phyloP scores from a whole-genome alignment of 2,113 vertebrate genomes.

The Phasianus colchicus region DNA sequence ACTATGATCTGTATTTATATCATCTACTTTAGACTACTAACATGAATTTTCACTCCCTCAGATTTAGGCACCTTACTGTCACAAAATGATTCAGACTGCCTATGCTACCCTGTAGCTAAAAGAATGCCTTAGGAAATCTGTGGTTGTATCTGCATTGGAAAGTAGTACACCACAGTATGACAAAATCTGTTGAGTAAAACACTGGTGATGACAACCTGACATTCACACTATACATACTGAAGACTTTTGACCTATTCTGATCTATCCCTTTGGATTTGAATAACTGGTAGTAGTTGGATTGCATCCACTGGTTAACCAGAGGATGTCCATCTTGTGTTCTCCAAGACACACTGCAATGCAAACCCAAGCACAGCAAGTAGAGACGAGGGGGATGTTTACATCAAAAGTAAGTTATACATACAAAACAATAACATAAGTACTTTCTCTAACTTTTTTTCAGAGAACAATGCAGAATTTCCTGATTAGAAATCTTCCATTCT shows the following conservation, averaged over 20 bases:
- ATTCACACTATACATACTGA: not conserved
- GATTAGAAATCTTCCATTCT: not conserved
- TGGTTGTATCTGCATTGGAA: not conserved
- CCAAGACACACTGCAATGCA: not conserved
- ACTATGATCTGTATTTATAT: not conserved
- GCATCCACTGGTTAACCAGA: not conserved
- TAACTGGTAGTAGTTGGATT: not conserved
- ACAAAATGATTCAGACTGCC: not conserved
- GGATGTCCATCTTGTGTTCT: not conserved
- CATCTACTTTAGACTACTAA: not conserved
- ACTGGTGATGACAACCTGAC: not conserved
- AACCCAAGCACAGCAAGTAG: not conserved
- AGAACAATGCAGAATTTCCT: not conserved
- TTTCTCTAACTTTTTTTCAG: not conserved
- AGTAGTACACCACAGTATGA: not conserved
- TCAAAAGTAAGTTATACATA: conserved; percentile 5
- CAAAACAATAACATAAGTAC: not conserved
- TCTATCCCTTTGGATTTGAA: not conserved
- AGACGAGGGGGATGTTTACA: not conserved
- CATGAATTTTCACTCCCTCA: not conserved
- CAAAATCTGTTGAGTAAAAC: not conserved
- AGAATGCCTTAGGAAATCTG: conserved; percentile 1
- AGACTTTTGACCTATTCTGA: not conserved
- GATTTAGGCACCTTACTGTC: not conserved
- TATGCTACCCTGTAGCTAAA: not conserved